These are phyloP conservation scores for Tinea pellionella DNA, from an alignment of 2,888 invertebrate genomes.

Conservation along the genomic window DNA sequence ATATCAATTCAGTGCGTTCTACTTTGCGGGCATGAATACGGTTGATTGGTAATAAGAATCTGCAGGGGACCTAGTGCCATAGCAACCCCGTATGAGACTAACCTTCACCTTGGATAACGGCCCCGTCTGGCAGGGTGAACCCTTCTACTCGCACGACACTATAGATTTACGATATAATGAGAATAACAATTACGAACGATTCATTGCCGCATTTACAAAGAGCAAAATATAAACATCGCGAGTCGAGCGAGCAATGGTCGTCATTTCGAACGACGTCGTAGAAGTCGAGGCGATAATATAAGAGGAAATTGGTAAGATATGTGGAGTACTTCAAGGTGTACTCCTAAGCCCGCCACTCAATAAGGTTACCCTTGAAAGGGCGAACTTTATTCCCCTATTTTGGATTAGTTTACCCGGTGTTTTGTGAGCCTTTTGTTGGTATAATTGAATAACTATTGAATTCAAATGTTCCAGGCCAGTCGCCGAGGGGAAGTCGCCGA, in stretches of 20 bases:
- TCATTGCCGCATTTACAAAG: neutral
- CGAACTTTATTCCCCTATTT: constrained; percentile 34
- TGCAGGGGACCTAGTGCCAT: constrained; percentile 22
- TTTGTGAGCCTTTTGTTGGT: constrained; percentile 28
- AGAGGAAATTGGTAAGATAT: constrained; percentile 8
- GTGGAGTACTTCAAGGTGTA: constrained; percentile 11
- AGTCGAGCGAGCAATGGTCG: too few relatives aligned
- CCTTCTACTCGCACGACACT: neutral
- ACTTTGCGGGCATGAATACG: constrained; percentile 7
- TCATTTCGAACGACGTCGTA: too few relatives aligned
- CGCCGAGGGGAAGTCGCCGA: constrained; percentile 29
- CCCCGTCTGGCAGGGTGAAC: constrained; percentile 29
- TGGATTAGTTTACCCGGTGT: constrained; percentile 36
- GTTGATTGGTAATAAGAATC: constrained; percentile 1
- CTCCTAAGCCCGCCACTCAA: constrained; percentile 31
- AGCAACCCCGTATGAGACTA: constrained; percentile 31
- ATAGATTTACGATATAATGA: neutral
- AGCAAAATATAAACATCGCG: too few relatives aligned
- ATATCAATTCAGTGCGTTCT: neutral
- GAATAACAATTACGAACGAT: neutral
- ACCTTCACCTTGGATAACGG: constrained; percentile 48
- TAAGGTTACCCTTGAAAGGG: constrained; percentile 48
- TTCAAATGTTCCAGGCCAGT: constrained; percentile 21
- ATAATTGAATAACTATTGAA: constrained; percentile 40
- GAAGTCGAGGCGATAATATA: neutral